Evolutionary conservation across 2,113 vertebrate genomes (phyloP).

Genomic region (Conger conger): DNA sequence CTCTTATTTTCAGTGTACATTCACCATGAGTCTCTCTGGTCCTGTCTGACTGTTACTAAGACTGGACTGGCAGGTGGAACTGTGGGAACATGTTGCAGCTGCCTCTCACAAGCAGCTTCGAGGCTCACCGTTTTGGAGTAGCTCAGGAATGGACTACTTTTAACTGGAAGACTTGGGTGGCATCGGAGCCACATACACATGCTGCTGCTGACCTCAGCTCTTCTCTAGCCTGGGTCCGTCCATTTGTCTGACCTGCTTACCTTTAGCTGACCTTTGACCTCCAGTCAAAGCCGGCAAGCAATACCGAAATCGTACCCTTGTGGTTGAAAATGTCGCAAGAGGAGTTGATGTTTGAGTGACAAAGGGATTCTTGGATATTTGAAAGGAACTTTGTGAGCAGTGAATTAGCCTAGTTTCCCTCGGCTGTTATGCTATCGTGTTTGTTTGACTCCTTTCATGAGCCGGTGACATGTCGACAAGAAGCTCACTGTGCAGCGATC

Average conservation of each 20-base stretch:
- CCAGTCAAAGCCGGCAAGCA: neutral
- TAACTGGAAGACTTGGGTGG: neutral
- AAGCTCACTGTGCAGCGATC: neutral
- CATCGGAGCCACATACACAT: neutral
- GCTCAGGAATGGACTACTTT: neutral
- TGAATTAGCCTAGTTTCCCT: neutral
- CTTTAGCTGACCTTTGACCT: neutral
- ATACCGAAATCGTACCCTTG: neutral
- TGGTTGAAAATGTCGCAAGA: neutral
- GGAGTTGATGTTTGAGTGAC: neutral
- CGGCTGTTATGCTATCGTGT: neutral
- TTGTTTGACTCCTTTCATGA: neutral
- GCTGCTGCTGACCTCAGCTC: no score
- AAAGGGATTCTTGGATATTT: neutral
- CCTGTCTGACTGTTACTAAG: neutral
- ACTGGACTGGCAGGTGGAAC: neutral
- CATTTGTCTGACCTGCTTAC: neutral
- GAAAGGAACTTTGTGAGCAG: neutral
- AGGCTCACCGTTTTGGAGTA: neutral
- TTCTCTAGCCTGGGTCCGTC: neutral
- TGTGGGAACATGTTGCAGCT: neutral
- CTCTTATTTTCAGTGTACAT: neutral
- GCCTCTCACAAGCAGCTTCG: neutral
- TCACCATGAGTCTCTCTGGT: neutral
- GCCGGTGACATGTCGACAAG: neutral